Conservation (phyloP, 2,797 vertebrate species). For the Macropodus opercularis region DNA sequence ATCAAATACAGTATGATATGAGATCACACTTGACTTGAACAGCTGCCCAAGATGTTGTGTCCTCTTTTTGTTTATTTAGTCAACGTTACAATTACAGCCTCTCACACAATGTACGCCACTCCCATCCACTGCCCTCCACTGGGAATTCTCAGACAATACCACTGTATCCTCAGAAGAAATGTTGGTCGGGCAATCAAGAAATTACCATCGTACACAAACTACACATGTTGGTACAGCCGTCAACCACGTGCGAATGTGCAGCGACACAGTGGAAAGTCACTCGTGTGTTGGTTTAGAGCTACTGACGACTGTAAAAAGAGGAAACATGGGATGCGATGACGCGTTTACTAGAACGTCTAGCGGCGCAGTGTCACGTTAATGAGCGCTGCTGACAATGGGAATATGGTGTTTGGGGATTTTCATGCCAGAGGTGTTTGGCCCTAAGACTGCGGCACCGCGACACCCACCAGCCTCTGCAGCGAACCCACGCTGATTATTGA, state of each 20-base stretch:
- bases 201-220: slow-evolving; percentile 8
- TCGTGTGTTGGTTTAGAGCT: slow-evolving; percentile 25
- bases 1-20: too few relatives aligned
- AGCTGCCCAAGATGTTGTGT: not conserved
- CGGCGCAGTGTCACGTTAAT: slow-evolving; percentile 3
- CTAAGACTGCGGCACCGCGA: too few relatives aligned
- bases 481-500: too few relatives aligned
- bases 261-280: slow-evolving; percentile 42
- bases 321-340: slow-evolving; percentile 54
- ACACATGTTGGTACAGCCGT: not conserved
- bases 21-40: not conserved
- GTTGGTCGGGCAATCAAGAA: slow-evolving; percentile 18
- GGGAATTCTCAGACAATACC: slow-evolving; percentile 10
- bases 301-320: slow-evolving; percentile 39
- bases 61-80: not conserved
- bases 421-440: not conserved
- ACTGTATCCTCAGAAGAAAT: slow-evolving; percentile 1
- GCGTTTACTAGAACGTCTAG: not conserved
- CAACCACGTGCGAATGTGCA: not conserved
- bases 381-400: slow-evolving; percentile 9
- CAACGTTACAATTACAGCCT: not conserved
- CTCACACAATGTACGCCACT: not conserved
- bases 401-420: slow-evolving; percentile 26
- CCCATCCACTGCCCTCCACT: not conserved
- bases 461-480: too few relatives aligned